Percentiles rank a stretch among this genome's conserved stretches.
Conservation (phyloP, 2,113 vertebrate species). For the Podarcis muralis region DNA sequence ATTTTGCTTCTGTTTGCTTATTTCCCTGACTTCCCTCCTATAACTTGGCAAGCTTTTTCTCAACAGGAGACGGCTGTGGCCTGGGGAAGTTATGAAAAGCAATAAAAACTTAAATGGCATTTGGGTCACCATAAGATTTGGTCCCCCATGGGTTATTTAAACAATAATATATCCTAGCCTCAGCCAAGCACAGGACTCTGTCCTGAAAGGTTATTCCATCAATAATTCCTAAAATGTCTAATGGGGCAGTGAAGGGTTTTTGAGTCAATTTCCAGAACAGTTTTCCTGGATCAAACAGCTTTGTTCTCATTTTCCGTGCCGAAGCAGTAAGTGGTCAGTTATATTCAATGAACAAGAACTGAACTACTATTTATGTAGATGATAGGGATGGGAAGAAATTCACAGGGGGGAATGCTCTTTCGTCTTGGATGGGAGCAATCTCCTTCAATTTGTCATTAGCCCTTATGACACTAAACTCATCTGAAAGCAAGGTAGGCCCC, state of each 20-base stretch:
- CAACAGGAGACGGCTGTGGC: conserved; percentile 54
- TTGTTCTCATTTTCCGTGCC: not conserved
- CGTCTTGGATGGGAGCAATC: not conserved
- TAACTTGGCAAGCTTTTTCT: conserved; percentile 43
- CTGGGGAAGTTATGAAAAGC: conserved; percentile 66
- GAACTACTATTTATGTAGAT: not conserved
- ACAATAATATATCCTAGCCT: conserved; percentile 66
- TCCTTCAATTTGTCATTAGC: not conserved
- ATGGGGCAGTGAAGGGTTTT: conserved; percentile 37
- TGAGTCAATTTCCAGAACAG: conserved; percentile 33
- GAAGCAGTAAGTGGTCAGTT: conserved; percentile 21
- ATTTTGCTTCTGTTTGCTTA: conserved; percentile 1
- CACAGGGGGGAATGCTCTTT: not conserved
- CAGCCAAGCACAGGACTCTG: conserved; percentile 56
- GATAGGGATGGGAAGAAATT: not conserved
- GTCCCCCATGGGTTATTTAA: conserved; percentile 59
- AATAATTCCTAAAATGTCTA: conserved; percentile 65
- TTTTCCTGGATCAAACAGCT: conserved; percentile 12
- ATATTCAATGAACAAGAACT: not conserved
- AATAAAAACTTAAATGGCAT: conserved; percentile 72
- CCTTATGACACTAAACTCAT: rapidly evolving
- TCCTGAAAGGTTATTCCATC: conserved; percentile 72
- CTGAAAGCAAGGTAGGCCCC: not conserved
- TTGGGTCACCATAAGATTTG: conserved; percentile 73
- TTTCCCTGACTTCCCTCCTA: conserved; percentile 46